phyloP scores from a whole-genome alignment of 1,140 invertebrate species.

The Augochlora pura region DNA sequence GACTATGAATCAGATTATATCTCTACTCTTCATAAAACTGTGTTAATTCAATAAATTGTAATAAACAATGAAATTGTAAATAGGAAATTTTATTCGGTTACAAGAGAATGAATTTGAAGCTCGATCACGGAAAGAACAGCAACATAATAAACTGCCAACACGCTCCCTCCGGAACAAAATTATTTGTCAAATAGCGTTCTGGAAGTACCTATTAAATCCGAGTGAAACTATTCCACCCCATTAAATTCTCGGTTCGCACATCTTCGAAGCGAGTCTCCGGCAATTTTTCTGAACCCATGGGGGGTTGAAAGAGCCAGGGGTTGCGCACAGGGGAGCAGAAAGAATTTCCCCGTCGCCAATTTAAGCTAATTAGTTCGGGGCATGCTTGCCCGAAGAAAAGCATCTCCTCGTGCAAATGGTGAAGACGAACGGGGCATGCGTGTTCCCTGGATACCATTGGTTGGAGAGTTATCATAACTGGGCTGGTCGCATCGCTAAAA shows the following conservation, averaged over 20 bases:
- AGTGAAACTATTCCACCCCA: neutral
- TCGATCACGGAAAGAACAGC: too few species aligned
- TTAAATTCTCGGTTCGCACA: neutral
- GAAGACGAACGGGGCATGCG: neutral
- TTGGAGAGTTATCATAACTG: neutral
- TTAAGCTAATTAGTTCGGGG: neutral
- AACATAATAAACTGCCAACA: neutral
- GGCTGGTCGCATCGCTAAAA: neutral
- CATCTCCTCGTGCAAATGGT: neutral
- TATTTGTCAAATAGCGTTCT: neutral
- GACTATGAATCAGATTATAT: too few species aligned
- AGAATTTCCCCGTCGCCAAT: neutral
- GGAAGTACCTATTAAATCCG: neutral
- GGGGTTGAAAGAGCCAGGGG: neutral
- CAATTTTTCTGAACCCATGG: neutral
- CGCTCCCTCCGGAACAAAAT: neutral
- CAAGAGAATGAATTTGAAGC: too few species aligned
- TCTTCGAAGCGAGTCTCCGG: neutral
- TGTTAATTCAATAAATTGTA: too few species aligned
- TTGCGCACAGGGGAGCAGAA: neutral
- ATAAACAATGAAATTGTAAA: too few species aligned
- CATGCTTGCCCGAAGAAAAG: neutral
- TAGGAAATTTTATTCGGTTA: too few species aligned
- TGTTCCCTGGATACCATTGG: neutral
- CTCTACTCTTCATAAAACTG: too few species aligned